phyloP scores from a whole-genome alignment of 2,797 vertebrate species.

The Acomys russatus region DNA sequence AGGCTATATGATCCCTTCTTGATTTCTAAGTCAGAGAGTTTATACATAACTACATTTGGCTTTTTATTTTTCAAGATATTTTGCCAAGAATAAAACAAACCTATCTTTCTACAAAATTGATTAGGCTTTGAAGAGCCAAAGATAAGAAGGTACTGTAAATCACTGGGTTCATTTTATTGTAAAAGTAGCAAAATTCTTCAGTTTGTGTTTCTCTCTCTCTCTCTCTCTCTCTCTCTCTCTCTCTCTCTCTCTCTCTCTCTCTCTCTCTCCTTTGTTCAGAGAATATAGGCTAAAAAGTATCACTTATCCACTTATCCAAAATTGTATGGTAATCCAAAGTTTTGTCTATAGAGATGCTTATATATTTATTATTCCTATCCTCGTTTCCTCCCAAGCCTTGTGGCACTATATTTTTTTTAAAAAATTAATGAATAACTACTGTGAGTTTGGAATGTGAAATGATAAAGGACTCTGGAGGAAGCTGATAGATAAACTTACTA shows the following conservation, averaged over 20 bases:
- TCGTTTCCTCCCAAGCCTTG: background rate
- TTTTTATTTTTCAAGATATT: constrained; percentile 26
- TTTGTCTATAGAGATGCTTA: background rate
- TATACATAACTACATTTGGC: constrained; percentile 19
- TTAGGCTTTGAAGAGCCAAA: background rate
- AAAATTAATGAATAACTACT: constrained; percentile 3
- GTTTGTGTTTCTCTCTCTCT: background rate
- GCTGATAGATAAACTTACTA: constrained; percentile 24
- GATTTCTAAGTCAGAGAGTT: constrained; percentile 15
- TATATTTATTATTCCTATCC: background rate
- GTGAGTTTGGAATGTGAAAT: background rate
- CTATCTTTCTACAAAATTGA: background rate
- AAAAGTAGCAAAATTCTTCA: background rate
- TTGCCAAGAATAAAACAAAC: background rate
- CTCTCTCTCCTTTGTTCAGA: background rate
- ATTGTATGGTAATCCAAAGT: background rate
- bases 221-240: no score
- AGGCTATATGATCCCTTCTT: background rate
- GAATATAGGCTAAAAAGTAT: background rate
- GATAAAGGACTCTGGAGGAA: background rate
- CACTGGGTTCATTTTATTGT: constrained; percentile 11
- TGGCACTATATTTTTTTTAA: background rate
- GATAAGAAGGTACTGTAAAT: background rate
- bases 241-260: no score
- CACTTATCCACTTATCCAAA: constrained; percentile 10